Evolutionary conservation across 2,888 invertebrate species (phyloP).

Genomic region (Ochropacha duplaris): DNA sequence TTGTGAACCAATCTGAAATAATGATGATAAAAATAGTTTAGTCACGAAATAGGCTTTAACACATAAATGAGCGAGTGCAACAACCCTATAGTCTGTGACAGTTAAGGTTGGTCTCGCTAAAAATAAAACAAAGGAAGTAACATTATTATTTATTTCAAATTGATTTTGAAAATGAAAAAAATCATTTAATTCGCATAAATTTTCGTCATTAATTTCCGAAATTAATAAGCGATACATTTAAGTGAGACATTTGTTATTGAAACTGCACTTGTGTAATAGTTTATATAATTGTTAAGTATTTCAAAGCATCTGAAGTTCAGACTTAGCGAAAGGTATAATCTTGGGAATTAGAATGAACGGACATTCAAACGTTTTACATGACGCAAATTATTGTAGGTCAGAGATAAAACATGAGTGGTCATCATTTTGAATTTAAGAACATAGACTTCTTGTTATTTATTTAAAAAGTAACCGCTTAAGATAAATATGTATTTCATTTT

Average conservation of each 20-base stretch:
- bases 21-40: neutral
- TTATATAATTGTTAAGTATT: neutral
- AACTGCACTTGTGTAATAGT: neutral
- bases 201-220: neutral
- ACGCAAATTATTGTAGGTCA: neutral
- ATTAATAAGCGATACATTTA: neutral
- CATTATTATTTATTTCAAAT: neutral
- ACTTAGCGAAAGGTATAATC: neutral
- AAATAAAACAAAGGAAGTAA: neutral
- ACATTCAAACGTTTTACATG: neutral
- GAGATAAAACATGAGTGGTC: no score
- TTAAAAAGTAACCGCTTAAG: no score
- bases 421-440: no score
- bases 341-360: neutral
- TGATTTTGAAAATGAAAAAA: neutral
- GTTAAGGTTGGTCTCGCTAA: neutral
- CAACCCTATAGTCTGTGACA: no score
- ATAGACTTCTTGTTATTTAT: no score
- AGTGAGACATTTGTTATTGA: neutral
- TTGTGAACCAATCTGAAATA: conserved; percentile 39
- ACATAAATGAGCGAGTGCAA: no score
- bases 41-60: no score
- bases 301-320: neutral
- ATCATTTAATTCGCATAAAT: neutral
- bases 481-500: no score